Base-by-base conservation (phyloP, 2,888 invertebrate species). In the Agrochola lychnidis region DNA sequence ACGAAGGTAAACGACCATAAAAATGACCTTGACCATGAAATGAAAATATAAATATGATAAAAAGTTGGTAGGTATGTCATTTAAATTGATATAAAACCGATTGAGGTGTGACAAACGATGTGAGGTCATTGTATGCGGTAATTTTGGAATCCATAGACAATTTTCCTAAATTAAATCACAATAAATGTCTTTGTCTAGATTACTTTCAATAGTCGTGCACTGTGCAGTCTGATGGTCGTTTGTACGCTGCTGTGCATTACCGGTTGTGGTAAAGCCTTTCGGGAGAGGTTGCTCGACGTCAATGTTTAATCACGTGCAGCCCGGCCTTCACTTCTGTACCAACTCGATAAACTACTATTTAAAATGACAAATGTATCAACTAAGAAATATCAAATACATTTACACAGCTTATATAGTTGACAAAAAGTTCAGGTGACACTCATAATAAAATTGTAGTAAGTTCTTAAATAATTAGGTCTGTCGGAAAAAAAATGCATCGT, bases 201-300 rank as follows among this genome's bases (percentile, higher is more conserved):
- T n/a, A 62, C 42, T 25, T 51, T 61, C 16, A 25, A 62, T 25
- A 56, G 48, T 68, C 45, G 69, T 81, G 53, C 7, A 45, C 14
- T 61, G 16, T 53, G 40, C 51, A 70, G 14, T 53, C 5, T 62
- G 70, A 63, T 73, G 40, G 48, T 48, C 61, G 56, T 53, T 59
- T 45, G 48, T 66, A 67, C 36, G 22, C 30, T 40, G 72, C 73
- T 68, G 64, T 82, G 70, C 75, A 63, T 68, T 84, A 77, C 85
- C 70, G 69, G 79, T 75, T 84, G 72, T 78, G 59, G 70, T 84
- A 72, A 82, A 82, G 78, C 81, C 81, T 84, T 80, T 84, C 76
- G 69, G 45, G 82, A 90, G 90, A 93, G 92, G 91, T 84, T 91
- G 83, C 73, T 89, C 90, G 91, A 93, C 93, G 94, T 93, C 91